Base-by-base conservation (phyloP, 1,140 invertebrate species). In the Drosophila nigromelanica region DNA sequence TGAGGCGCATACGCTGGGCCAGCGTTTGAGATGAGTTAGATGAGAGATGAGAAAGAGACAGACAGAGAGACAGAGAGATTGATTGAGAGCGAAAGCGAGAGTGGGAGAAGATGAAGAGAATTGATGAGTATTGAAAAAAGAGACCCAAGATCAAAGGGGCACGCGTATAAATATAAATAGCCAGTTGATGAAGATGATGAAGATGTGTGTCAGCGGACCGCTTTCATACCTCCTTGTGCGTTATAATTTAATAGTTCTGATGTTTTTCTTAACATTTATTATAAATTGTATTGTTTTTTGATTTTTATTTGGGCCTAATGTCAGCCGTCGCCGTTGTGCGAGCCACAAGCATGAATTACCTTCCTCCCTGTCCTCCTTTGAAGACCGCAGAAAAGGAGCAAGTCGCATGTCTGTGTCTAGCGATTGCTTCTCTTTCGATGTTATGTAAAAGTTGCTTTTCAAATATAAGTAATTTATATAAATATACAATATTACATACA, bases 141-240 rank as follows among this genome's bases (percentile, higher is more conserved):
- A 18, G 12, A 37, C 15, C 48, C 24, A 52, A 64, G 37, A 47
- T 62, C 40, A 64, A 56, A 39, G 24, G 4, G 27, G 61, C 4
- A 24, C 50, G 8, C 27, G 18, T 42, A 63, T 35, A 63, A 14
- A 33, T 18, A 43, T 30, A 33, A 45, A 45, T 54, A 54, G 39
- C 39, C 62, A 56, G 40, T 55, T 63, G 37, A 50, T 47, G 21
- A 21, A 24, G 51, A 64, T 63, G 37, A 50, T 47, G 21, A 21
- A 24, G 51, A 64, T 55, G 67, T 70, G 51, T 37, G 52, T 27
- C 6, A 48, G 52, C 52, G 45, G 52, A 63, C 52, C 15, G 37
- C 43, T 42, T 50, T 71, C 45, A 64, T 56, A 30, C 43, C 27
- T 63, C 60, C 24, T 63, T 70, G 50, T 70, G 67, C 67, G 52